Percentiles rank a stretch among this genome's conserved stretches.
Evolutionary conservation across 2,888 invertebrate genomes (phyloP).

Genomic region (Beris morrisii): DNA sequence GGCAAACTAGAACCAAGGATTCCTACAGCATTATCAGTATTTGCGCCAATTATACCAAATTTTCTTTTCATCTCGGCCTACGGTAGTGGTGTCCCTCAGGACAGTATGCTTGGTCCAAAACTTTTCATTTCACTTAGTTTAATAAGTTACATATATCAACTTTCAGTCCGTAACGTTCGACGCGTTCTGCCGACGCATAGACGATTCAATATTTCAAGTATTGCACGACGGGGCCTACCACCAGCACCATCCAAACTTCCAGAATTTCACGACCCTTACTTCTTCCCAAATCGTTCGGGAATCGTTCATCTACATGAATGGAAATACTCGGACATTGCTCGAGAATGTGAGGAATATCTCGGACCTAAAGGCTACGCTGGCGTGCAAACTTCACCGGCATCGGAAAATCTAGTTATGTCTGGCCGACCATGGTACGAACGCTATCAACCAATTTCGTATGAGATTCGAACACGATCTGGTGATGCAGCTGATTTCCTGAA

Average conservation of each 20-base stretch:
- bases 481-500: constrained; percentile 14
- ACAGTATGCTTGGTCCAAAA: too few species aligned
- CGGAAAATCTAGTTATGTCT: constrained; percentile 64
- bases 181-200: too few species aligned
- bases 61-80: too few species aligned
- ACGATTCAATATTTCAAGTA: too few species aligned
- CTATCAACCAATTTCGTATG: constrained; percentile 31
- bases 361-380: constrained; percentile 69
- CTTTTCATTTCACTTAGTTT: too few species aligned
- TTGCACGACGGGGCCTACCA: too few species aligned
- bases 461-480: constrained; percentile 20
- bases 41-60: too few species aligned
- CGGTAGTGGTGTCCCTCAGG: too few species aligned
- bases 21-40: too few species aligned
- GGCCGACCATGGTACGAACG: constrained; percentile 73
- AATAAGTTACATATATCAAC: too few species aligned
- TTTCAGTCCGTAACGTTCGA: too few species aligned
- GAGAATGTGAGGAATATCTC: constrained; percentile 69
- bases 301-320: constrained; percentile 76
- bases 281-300: constrained; percentile 59
- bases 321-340: constrained; percentile 74
- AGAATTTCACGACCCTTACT: constrained; percentile 56
- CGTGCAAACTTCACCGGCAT: constrained; percentile 67
- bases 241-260: background rate
- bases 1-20: too few species aligned